These are phyloP conservation scores for Ceratosolen fusciceps DNA, from an alignment of 1,140 invertebrate species.

Conservation along the genomic window DNA sequence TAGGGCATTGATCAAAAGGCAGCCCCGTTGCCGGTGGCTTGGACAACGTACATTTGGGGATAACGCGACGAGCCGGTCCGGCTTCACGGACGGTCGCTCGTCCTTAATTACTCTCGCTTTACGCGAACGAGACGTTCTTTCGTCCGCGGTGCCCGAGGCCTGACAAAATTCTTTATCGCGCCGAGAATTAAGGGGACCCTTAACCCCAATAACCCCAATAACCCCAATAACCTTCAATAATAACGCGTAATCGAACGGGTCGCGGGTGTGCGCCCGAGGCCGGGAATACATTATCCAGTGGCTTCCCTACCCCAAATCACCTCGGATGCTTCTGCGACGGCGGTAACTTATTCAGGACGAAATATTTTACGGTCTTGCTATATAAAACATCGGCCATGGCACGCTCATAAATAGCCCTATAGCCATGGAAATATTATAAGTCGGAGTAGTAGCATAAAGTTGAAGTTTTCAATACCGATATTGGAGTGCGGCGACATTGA, in stretches of 20 bases:
- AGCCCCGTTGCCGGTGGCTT: too few species aligned
- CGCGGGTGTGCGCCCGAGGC: background rate
- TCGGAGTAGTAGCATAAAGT: background rate
- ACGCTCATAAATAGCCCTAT: background rate
- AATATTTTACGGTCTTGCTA: constrained; percentile 5
- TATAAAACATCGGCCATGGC: background rate
- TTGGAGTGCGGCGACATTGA: background rate
- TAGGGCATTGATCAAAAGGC: background rate
- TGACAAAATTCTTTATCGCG: too few species aligned
- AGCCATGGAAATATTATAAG: background rate
- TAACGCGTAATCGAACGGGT: too few species aligned
- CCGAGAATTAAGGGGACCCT: too few species aligned
- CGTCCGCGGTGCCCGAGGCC: too few species aligned
- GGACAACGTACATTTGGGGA: too few species aligned
- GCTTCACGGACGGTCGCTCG: too few species aligned
- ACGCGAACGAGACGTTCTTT: too few species aligned
- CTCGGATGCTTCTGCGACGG: background rate
- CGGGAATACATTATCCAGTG: background rate
- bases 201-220: too few species aligned
- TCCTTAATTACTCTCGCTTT: too few species aligned
- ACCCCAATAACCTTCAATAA: too few species aligned
- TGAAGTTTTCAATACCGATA: constrained; percentile 5
- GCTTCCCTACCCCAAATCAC: background rate
- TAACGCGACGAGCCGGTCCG: too few species aligned
- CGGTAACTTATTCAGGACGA: background rate